Evolutionary conservation across 2,888 invertebrate species (phyloP), one percentile per base, ranked within the genome.

Genomic region (Ichneumoninae sp.): DNA sequence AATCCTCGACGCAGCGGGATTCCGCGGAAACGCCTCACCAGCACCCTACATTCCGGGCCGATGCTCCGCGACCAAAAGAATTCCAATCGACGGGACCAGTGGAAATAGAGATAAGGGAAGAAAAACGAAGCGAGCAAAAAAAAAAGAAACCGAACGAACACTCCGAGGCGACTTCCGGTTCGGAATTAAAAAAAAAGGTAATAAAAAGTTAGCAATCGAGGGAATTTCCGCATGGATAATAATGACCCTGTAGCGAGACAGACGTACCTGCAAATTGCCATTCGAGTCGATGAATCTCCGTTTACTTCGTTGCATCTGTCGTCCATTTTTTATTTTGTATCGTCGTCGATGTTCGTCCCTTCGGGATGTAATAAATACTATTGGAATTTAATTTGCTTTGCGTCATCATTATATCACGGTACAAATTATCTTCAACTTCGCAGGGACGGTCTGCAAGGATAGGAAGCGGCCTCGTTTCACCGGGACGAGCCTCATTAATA

Each of bases 31-130:
- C 36, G 63, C 65, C 74, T 69, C 36, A 6, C 68, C 36, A 10
- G 33, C 68, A 7, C 13, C 8, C n/a, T 36, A 77, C 68, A 47
- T 57, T 52, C 57, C 69, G 44, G 63, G 54, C 80, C 69, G 78
- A 81, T 81, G 74, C 84, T 33, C 13, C n/a, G 76, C 44, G 66
- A 60, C 76, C 80, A 80, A 76, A 83, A 76, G 83, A 80, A 83
- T 83, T 83, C 76, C 80, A 80, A 83, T 80, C 80, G 71, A 10
- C 76, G 52, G 30, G 13, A 40, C 68, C 40, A 47, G 75, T 54
- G 22, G 54, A 66, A 52, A 76, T 54, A 60, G 13, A 60, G 50
- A 83, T 71, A 60, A 36, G 60, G 19, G 30, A 19, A 57, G 44
- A 65, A 68, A 70, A 75, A 63, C 40, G 10, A 73, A 47, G 73